Conservation (phyloP, 2,113 vertebrate species). For the Onychostoma macrolepis region DNA sequence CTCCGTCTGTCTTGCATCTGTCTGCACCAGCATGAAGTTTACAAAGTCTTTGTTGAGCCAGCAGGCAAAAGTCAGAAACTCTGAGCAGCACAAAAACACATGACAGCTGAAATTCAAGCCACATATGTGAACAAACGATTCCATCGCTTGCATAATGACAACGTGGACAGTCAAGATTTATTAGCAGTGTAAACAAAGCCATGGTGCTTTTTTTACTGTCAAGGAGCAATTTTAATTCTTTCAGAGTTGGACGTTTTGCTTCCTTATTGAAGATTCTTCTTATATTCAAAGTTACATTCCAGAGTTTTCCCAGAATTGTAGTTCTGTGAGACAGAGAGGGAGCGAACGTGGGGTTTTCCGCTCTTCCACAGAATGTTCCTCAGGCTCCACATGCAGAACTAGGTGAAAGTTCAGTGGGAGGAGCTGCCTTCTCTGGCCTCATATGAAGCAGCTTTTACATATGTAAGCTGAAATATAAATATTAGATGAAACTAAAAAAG, state of each 20-base stretch:
- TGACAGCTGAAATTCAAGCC: background rate
- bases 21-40: background rate
- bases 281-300: background rate
- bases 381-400: constrained; percentile 40
- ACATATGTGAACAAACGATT: background rate
- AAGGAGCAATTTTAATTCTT: background rate
- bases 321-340: background rate
- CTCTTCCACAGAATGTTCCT: constrained; percentile 25
- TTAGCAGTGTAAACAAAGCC: background rate
- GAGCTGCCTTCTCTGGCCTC: background rate
- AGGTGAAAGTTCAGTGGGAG: constrained; percentile 55
- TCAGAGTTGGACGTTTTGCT: background rate
- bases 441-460: constrained; percentile 8
- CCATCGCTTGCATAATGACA: background rate
- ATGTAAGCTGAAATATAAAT: too few relatives aligned
- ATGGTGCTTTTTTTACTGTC: background rate
- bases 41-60: background rate
- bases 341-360: background rate
- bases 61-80: background rate
- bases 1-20: background rate
- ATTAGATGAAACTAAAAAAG: too few relatives aligned
- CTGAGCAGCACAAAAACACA: background rate
- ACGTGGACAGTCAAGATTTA: background rate
- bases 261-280: background rate
- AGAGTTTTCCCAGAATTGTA: constrained; percentile 10